phyloP scores from a whole-genome alignment of 1,140 invertebrate species.

The Trichonephila clavipes region DNA sequence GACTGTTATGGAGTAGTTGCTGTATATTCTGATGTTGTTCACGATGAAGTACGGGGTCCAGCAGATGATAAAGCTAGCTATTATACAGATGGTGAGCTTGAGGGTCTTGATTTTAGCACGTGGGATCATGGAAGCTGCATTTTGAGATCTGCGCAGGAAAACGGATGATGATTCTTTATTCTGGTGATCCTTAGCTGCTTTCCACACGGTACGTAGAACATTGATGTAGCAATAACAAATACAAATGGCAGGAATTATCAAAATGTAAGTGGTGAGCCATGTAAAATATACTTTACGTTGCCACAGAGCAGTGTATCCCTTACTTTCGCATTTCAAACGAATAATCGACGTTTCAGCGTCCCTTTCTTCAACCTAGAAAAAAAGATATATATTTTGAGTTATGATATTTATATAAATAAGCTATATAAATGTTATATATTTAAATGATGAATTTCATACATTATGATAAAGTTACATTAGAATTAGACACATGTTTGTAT shows the following conservation, averaged over 20 bases:
- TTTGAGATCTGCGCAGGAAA: constrained; percentile 77
- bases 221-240: constrained; percentile 82
- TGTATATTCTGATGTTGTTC: constrained; percentile 81
- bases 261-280: constrained; percentile 81
- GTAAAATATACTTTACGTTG: constrained; percentile 82
- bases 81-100: constrained; percentile 82
- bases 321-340: constrained; percentile 79
- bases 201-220: constrained; percentile 81
- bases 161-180: constrained; percentile 70
- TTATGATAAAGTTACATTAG: too few relatives aligned
- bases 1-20: constrained; percentile 80
- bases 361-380: constrained; percentile 78
- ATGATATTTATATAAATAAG: too few relatives aligned
- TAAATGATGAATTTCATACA: too few relatives aligned
- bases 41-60: constrained; percentile 82
- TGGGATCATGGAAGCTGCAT: constrained; percentile 77
- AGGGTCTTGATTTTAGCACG: constrained; percentile 82
- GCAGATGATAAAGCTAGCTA: constrained; percentile 81
- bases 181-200: constrained; percentile 57
- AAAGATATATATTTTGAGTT: background rate
- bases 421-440: too few relatives aligned
- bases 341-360: constrained; percentile 78
- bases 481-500: too few relatives aligned
- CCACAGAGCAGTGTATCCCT: constrained; percentile 82
- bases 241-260: constrained; percentile 81